Evolutionary conservation across 2,888 invertebrate species (phyloP).

Genomic region (Ferrisia virgata): DNA sequence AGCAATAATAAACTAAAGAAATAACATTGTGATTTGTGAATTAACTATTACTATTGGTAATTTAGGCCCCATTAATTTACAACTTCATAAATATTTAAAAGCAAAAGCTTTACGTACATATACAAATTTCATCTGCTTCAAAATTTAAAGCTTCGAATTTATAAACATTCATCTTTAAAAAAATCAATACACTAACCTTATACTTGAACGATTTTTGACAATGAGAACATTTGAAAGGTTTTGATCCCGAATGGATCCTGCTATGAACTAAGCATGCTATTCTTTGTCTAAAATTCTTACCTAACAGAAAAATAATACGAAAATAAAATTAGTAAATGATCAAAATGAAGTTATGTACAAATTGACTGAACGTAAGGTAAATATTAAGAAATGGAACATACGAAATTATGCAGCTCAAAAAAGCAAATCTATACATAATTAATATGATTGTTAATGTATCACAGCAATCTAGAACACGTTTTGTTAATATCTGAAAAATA

Average conservation of each 20-base stretch:
- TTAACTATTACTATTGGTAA: too few relatives aligned
- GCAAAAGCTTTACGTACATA: too few relatives aligned
- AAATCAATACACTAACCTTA: constrained; percentile 56
- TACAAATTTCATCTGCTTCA: too few relatives aligned
- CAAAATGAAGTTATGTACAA: too few relatives aligned
- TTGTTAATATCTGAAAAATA: neutral
- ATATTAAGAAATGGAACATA: neutral
- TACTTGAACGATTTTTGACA: constrained; percentile 80
- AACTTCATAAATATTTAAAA: too few relatives aligned
- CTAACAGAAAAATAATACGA: constrained; percentile 54
- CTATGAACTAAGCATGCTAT: constrained; percentile 82
- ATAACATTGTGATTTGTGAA: neutral
- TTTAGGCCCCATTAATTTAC: too few relatives aligned
- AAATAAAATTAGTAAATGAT: neutral
- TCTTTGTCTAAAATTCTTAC: constrained; percentile 80
- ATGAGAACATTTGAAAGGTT: constrained; percentile 79
- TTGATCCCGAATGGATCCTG: constrained; percentile 78
- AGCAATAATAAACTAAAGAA: neutral
- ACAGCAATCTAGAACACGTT: neutral
- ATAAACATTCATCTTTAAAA: neutral
- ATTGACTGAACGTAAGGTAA: too few relatives aligned
- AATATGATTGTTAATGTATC: neutral
- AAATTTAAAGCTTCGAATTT: too few relatives aligned
- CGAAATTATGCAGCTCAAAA: neutral
- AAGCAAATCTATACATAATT: neutral